These are phyloP conservation scores for Hycleus phaleratus DNA, from an alignment of 1,140 invertebrate genomes.

Conservation along the genomic window DNA sequence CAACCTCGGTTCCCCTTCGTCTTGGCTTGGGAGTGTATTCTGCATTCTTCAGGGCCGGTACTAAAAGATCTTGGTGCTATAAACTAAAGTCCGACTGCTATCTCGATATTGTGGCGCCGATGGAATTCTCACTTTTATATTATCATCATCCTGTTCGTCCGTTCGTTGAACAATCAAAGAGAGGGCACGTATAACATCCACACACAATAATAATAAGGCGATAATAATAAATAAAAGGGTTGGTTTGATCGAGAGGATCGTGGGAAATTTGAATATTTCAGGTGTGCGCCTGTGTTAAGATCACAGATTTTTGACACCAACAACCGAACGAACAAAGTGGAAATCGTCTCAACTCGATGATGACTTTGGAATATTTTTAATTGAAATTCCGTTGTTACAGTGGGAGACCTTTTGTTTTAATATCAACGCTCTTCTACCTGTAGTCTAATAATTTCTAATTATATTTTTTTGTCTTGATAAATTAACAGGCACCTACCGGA, in stretches of 20 bases:
- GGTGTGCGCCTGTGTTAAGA: neutral
- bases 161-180: slow-evolving; percentile 1
- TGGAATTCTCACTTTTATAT: slow-evolving; percentile 16
- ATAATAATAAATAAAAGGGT: slow-evolving; percentile 2
- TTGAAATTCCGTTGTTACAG: neutral
- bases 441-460: too few relatives aligned
- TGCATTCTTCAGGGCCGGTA: slow-evolving; percentile 14
- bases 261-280: slow-evolving; percentile 12
- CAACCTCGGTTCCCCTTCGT: too few relatives aligned
- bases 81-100: slow-evolving; percentile 13
- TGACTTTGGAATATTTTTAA: slow-evolving; percentile 7
- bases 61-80: slow-evolving; percentile 13
- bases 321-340: neutral
- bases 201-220: slow-evolving; percentile 2
- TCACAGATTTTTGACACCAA: slow-evolving; percentile 4
- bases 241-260: neutral
- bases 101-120: slow-evolving; percentile 14
- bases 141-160: neutral
- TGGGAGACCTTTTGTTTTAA: slow-evolving; percentile 1
- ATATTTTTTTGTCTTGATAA: too few relatives aligned
- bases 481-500: too few relatives aligned
- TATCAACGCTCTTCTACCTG: neutral
- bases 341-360: neutral
- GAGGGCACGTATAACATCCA: neutral
- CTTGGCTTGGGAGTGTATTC: slow-evolving; percentile 8